Base-by-base conservation (phyloP, 2,113 vertebrate species). In the Oncorhynchus gorbuscha region DNA sequence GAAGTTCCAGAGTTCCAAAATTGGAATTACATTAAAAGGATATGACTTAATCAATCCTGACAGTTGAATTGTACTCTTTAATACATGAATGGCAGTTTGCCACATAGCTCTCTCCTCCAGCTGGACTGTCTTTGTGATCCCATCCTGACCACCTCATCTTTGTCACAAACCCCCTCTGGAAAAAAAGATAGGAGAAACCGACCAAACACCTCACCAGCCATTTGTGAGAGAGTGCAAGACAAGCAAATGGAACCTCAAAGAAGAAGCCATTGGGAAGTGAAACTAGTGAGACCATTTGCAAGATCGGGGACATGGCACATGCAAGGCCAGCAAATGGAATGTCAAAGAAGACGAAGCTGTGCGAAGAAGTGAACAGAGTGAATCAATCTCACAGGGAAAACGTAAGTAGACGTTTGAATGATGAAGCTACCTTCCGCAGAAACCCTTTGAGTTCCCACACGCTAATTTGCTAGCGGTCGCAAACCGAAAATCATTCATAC, bases 361-460 rank as follows among this genome's bases (percentile, higher is more conserved):
- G 5, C 73, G 18, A 70, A 66, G 64, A 70, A 24, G 32, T 9
- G 12, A 26, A 75, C 61, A 65, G 49, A 77, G 64, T 77, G 16
- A 20, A 71, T 79, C 58, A 82, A 35, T 71, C 58, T 77, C 48
- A 28, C 48, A 78, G 55, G 73, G 58, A 75, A 59, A 28, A 61
- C 70, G 69, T 72, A 0, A 49, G 73, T 45, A 64, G 28, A 64
- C 20, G 11, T 7, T 14, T 89, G 85, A 91, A 85, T 84, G 81
- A 90, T 91, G 83, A 88, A 86, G 80, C 68, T 69, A 86, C 76
- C 82, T 87, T 74, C 16, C 79, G 68, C 79, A 28, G 76, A 67
- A 81, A 75, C 85, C 84, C 75, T 12, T 67, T 62, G 45, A 51
- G 22, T 79, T 65, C 66, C 49, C 75, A 79, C 85, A 86, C 84